phyloP scores from a whole-genome alignment of 2,888 invertebrate species.

The Rambutsinella grinnellia region DNA sequence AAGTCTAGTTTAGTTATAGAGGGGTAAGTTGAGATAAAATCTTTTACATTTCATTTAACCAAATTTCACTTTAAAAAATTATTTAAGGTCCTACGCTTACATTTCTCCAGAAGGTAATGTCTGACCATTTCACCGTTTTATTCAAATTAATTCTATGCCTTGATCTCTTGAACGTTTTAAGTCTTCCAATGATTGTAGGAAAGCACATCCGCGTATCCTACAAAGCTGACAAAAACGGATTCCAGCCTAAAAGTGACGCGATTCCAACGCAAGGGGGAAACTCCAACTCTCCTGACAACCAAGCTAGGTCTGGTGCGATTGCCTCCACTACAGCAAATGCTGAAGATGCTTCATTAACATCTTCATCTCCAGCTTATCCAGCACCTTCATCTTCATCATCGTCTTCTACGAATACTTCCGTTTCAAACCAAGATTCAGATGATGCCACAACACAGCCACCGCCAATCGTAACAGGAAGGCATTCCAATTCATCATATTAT shows the following conservation, averaged over 20 bases:
- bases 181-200: no score
- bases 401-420: slow-evolving; percentile 7
- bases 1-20: slow-evolving; percentile 49
- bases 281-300: slow-evolving; percentile 4
- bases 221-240: slow-evolving; percentile 55
- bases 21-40: slow-evolving; percentile 24
- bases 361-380: slow-evolving; percentile 10
- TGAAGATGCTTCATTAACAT: slow-evolving; percentile 4
- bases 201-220: slow-evolving; percentile 51
- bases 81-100: slow-evolving; percentile 50
- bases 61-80: background rate
- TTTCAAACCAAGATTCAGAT: background rate
- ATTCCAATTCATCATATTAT: no score
- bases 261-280: slow-evolving; percentile 38
- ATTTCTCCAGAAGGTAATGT: slow-evolving; percentile 51
- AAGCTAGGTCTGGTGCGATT: background rate
- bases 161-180: no score
- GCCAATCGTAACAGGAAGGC: no score
- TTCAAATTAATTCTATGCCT: no score
- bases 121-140: background rate
- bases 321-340: background rate
- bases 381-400: slow-evolving; percentile 7
- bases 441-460: slow-evolving; percentile 6
- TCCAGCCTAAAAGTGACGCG: slow-evolving; percentile 47
- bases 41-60: slow-evolving; percentile 1